Percentiles rank a stretch among this genome's conserved stretches.
These are phyloP conservation scores for Anguilla megastoma DNA, from an alignment of 2,797 vertebrate genomes.

Conservation along the genomic window DNA sequence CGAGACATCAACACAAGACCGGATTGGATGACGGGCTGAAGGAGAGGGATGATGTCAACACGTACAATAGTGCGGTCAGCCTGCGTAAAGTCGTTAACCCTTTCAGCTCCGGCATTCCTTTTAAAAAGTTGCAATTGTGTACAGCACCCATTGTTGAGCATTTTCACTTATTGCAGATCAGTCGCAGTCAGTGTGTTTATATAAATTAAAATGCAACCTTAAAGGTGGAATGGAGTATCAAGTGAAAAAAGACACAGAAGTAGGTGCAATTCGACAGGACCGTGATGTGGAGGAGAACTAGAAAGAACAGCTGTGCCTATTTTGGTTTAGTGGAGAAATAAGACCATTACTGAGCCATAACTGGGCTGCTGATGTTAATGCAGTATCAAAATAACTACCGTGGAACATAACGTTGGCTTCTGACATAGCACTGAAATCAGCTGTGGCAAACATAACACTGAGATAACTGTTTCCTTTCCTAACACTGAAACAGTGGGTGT, in stretches of 20 bases:
- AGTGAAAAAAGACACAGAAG: too few species aligned
- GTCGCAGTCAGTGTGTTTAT: neutral
- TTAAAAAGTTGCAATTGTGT: neutral
- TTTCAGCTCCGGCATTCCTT: neutral
- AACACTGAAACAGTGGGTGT: neutral
- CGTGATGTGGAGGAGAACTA: constrained; percentile 55
- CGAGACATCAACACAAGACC: constrained; percentile 62
- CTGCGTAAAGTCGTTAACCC: constrained; percentile 29
- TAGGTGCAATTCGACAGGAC: too few species aligned
- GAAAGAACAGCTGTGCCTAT: neutral
- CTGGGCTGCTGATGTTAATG: neutral
- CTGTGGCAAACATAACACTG: neutral
- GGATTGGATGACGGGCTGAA: constrained; percentile 50
- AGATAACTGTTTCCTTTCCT: neutral
- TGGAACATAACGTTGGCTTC: neutral
- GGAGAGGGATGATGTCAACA: constrained; percentile 62
- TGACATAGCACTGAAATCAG: neutral
- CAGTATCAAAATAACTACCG: neutral
- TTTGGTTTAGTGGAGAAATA: neutral
- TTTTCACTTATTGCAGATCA: neutral
- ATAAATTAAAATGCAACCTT: neutral
- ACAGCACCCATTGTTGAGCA: neutral
- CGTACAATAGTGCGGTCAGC: constrained; percentile 38
- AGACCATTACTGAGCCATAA: neutral
- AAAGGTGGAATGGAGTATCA: too few species aligned